A percentile compares a stretch with the other conserved stretches of the same genome.
Evolutionary conservation across 2,797 vertebrate genomes (phyloP).

Genomic region (Argya squamiceps): DNA sequence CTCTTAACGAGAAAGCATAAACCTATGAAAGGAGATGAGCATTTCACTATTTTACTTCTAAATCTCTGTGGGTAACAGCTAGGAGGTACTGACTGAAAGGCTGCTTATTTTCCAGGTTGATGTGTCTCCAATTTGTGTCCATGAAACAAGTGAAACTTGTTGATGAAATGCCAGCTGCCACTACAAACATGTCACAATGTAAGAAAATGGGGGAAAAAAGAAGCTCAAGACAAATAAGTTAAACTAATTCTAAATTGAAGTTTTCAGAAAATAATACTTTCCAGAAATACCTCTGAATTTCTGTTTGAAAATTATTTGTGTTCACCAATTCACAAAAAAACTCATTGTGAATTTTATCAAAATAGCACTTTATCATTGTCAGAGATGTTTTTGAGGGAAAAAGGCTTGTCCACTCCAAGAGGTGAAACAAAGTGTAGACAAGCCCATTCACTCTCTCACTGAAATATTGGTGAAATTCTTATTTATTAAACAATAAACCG

Average conservation of each 20-base stretch:
- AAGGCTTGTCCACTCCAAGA: not conserved
- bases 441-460: not conserved
- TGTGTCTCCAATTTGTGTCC: not conserved
- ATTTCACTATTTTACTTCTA: not conserved
- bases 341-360: not conserved
- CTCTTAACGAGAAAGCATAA: not conserved
- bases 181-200: not conserved
- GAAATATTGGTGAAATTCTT: not conserved
- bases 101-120: not conserved
- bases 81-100: not conserved
- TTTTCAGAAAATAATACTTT: not conserved
- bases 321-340: not conserved
- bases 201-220: not conserved
- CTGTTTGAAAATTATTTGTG: not conserved
- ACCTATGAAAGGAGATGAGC: not conserved
- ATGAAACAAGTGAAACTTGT: not conserved
- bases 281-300: not conserved
- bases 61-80: not conserved
- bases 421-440: not conserved
- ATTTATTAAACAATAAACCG: constrained; percentile 24
- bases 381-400: not conserved
- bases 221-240: not conserved
- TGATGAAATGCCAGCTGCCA: not conserved
- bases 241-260: not conserved
- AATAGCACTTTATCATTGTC: not conserved